phyloP scores from a whole-genome alignment of 2,113 vertebrate species.

The Peucedramus taeniatus region DNA sequence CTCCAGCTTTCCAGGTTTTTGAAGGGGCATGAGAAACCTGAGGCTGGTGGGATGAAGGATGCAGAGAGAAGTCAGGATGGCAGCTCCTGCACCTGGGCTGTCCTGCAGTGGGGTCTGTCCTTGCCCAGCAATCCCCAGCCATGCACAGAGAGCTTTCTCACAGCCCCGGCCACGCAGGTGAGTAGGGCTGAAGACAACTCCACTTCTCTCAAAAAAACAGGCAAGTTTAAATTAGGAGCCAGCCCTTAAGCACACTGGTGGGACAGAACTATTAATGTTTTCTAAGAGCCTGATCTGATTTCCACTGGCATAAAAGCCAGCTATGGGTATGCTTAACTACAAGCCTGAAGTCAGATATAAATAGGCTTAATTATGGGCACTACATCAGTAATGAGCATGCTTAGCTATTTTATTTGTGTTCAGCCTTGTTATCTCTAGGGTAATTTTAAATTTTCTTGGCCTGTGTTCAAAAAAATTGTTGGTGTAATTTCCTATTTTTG shows the following conservation, averaged over 20 bases:
- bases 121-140: not conserved
- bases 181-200: not conserved
- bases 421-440: not conserved
- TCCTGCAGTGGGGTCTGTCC: not conserved
- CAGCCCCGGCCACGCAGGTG: accelerated
- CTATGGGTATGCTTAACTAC: not conserved
- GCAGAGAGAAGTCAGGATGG: not conserved
- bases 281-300: not conserved
- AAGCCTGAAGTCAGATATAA: not conserved
- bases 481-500: not conserved
- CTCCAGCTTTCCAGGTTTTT: not conserved
- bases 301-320: not conserved
- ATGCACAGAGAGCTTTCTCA: not conserved
- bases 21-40: not conserved
- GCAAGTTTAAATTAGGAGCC: not conserved
- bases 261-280: not conserved
- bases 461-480: not conserved
- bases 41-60: not conserved
- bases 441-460: constrained; percentile 13
- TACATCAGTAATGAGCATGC: not conserved
- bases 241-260: not conserved
- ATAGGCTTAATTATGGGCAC: not conserved
- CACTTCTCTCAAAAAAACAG: not conserved
- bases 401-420: constrained; percentile 23
- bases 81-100: not conserved